Evolutionary conservation across 2,113 vertebrate genomes (phyloP), one percentile per base, ranked within the genome.

Genomic region (Elephas maximus): DNA sequence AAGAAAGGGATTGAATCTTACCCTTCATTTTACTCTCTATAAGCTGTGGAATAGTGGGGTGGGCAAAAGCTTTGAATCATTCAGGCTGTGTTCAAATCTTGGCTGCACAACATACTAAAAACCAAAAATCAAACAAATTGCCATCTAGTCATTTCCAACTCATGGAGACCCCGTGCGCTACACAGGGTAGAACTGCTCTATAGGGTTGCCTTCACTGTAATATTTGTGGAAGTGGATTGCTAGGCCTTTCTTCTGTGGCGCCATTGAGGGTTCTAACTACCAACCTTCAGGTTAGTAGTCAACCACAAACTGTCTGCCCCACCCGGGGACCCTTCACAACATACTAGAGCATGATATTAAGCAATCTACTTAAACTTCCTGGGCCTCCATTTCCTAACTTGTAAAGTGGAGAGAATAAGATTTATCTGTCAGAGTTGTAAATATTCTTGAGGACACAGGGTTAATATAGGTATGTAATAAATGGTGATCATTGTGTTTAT

Each of bases 1-100:
- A 91, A 89, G 71, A 76, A 89, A 86, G 48, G 26, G 51, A 76
- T 23, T 91, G 71, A 71, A 65, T 78, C 5, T 85, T 71, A 83
- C 24, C 48, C 81, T 85, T 91, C 62, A 78, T 73, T 51, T 90
- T 73, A 77, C 79, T 57, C n/a, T 78, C 48, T 80, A 48, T 41
- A 62, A 26, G 41, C 23, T 80, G 48, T 0, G 84, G 51, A 87
- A 79, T 23, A 92, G 60, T 1, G 91, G 30, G 23, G 33, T 14
- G 76, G 30, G 8, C 53, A 86, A 84, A 81, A 23, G 12, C 65
- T 88, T 77, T 90, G n/a, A 67, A 80, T 20, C 90, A 80, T 83
- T 91, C 26, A 65, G 8, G 90, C 1, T 3, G 10, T 33, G 2
- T 78, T 73, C 28, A 63, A 76, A 93, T 78, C 23, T 67, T 53